A percentile compares a stretch with the other conserved stretches of the same genome.
Conservation (phyloP, 2,797 vertebrate genomes). For the Manis crassicaudata region DNA sequence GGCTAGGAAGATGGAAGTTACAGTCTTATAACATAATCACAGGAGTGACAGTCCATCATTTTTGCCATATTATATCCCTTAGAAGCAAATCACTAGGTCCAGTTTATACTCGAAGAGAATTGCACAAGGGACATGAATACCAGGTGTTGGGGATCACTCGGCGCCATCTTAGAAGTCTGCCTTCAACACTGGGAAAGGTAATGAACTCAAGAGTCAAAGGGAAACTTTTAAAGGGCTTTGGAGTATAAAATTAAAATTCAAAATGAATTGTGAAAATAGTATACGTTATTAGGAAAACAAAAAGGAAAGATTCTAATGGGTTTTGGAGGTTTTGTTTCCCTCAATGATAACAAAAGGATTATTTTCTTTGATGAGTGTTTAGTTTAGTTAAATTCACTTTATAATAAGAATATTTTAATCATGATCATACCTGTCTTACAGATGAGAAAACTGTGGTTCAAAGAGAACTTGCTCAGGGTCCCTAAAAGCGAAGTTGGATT, state of each 20-base stretch:
- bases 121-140: background rate
- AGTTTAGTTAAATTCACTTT: slow-evolving; percentile 38
- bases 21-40: slow-evolving; percentile 6
- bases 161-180: background rate
- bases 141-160: background rate
- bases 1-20: slow-evolving; percentile 36
- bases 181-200: background rate
- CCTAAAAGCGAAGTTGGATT: background rate
- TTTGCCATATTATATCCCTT: slow-evolving; percentile 30
- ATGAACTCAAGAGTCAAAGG: slow-evolving; percentile 43
- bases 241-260: slow-evolving; percentile 26
- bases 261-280: slow-evolving; percentile 50
- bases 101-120: slow-evolving; percentile 18
- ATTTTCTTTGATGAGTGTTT: slow-evolving; percentile 15
- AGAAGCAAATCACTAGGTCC: background rate
- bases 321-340: slow-evolving; percentile 34
- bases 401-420: slow-evolving; percentile 43
- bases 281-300: background rate
- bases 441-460: background rate
- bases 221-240: slow-evolving; percentile 39
- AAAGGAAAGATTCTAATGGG: slow-evolving; percentile 19
- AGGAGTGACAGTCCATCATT: background rate
- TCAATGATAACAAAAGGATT: slow-evolving; percentile 27
- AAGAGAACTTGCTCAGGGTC: background rate
- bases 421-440: slow-evolving; percentile 18